These are phyloP conservation scores for Amphiprion clarkii DNA, from an alignment of 2,797 vertebrate species.

Conservation along the genomic window DNA sequence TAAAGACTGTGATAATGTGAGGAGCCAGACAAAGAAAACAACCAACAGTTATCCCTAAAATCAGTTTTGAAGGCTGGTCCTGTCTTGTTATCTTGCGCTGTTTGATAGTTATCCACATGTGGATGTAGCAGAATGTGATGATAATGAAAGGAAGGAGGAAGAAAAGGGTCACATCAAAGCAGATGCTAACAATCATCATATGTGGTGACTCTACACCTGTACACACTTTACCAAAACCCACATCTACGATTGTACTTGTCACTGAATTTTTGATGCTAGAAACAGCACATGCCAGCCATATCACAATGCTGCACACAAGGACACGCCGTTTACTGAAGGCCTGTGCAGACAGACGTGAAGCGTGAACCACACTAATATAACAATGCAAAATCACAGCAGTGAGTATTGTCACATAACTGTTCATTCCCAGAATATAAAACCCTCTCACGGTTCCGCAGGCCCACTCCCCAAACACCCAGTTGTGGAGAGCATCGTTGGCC, in stretches of 20 bases:
- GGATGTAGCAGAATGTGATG: neutral
- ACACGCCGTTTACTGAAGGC: neutral
- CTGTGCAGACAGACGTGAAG: neutral
- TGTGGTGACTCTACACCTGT: neutral
- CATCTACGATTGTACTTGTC: fast-evolving
- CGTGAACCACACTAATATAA: no score
- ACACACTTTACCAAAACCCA: fast-evolving
- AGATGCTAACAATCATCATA: fast-evolving
- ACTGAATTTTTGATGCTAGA: neutral
- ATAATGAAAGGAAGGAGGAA: slow-evolving; percentile 6
- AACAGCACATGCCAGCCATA: slow-evolving; percentile 6
- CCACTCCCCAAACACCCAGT: no score
- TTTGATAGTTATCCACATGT: slow-evolving; percentile 12
- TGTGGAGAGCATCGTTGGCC: no score
- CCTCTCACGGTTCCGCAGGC: no score
- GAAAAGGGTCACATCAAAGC: neutral
- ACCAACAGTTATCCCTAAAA: neutral
- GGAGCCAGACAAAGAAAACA: slow-evolving; percentile 23
- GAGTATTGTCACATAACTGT: no score
- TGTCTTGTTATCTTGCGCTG: neutral
- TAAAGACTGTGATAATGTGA: fast-evolving
- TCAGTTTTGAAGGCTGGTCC: neutral
- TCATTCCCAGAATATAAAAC: no score
- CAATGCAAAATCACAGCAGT: no score
- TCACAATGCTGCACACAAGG: neutral